These are phyloP conservation scores for Calcarius lapponicus DNA, from an alignment of 2,797 vertebrate species.

Conservation along the genomic window DNA sequence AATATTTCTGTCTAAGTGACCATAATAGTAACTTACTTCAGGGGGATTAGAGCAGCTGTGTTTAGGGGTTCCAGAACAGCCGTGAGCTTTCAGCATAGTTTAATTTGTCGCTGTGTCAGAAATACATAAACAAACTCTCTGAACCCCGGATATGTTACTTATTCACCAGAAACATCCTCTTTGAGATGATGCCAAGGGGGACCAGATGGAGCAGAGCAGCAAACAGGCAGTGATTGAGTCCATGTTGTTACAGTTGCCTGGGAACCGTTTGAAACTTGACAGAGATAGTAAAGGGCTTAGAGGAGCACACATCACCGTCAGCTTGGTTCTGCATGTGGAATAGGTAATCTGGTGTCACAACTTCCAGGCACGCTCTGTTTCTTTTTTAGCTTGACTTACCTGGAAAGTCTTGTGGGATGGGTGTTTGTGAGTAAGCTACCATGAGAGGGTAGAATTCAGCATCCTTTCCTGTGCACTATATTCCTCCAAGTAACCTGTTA, in stretches of 20 bases:
- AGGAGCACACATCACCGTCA: constrained; percentile 59
- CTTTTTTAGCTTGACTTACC: not conserved
- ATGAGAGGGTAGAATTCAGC: not conserved
- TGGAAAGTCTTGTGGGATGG: not conserved
- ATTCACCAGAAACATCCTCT: constrained; percentile 65
- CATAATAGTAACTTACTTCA: not conserved
- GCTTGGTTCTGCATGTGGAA: constrained; percentile 25
- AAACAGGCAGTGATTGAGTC: constrained; percentile 53
- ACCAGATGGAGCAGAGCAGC: constrained; percentile 59
- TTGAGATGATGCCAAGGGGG: constrained; percentile 57
- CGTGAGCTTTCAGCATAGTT: constrained; percentile 24
- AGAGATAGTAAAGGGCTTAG: constrained; percentile 36
- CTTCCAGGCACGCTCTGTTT: not conserved
- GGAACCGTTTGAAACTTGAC: constrained; percentile 66
- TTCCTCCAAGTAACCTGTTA: not conserved
- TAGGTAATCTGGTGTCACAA: constrained; percentile 31
- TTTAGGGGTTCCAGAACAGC: constrained; percentile 36
- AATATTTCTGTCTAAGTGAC: not conserved
- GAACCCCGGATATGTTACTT: constrained; percentile 37
- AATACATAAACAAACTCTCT: constrained; percentile 33
- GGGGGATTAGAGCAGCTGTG: constrained; percentile 6
- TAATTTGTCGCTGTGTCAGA: constrained; percentile 46
- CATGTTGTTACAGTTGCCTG: constrained; percentile 71
- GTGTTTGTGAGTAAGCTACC: not conserved
- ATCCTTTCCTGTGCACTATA: not conserved